Evolutionary conservation across 2,888 invertebrate genomes (phyloP).

Genomic region (Cerastis leucographa): DNA sequence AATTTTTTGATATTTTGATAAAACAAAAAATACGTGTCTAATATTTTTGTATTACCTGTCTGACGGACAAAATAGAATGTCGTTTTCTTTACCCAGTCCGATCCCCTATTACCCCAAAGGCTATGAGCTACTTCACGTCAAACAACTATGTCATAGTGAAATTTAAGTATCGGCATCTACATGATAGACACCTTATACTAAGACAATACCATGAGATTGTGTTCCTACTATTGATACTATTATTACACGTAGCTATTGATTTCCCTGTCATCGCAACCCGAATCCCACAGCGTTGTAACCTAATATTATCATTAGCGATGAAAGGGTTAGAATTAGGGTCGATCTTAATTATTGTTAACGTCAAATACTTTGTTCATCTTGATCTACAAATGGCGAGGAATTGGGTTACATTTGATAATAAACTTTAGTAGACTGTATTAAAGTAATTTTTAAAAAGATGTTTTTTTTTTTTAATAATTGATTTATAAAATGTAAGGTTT

Average conservation of each 20-base stretch:
- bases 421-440: background rate
- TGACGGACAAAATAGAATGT: no score
- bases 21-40: no score
- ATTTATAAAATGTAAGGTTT: no score
- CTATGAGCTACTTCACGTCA: background rate
- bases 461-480: background rate
- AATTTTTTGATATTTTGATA: no score
- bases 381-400: conserved; percentile 16
- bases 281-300: conserved; percentile 31
- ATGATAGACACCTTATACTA: background rate
- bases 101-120: background rate
- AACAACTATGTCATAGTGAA: background rate
- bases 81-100: no score
- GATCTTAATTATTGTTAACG: conserved; percentile 48
- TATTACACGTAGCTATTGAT: conserved; percentile 23
- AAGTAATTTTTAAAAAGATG: background rate
- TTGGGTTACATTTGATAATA: conserved; percentile 27
- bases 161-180: background rate
- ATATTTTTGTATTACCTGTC: no score
- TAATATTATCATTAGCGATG: conserved; percentile 44
- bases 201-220: background rate
- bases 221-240: conserved; percentile 16
- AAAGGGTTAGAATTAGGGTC: conserved; percentile 41
- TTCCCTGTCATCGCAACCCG: conserved; percentile 10
- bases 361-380: conserved; percentile 29